phyloP scores from a whole-genome alignment of 2,888 invertebrate species.

The Cosmorhoe ocellata region DNA sequence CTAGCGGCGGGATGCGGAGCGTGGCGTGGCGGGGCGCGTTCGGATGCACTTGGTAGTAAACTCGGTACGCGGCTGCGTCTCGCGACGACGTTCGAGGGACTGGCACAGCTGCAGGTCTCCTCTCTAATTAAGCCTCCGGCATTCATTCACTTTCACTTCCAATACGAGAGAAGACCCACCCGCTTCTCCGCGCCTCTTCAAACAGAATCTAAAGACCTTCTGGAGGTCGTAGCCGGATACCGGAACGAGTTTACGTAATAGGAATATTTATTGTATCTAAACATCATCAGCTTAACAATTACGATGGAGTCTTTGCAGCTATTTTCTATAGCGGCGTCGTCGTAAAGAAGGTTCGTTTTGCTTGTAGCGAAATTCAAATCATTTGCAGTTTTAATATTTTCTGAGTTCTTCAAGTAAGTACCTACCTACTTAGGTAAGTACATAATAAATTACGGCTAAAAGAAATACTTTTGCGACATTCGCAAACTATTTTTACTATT shows the following conservation, averaged over 20 bases:
- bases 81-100: conserved; percentile 73
- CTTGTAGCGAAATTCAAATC: no score
- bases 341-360: no score
- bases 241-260: conserved; percentile 57
- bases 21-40: conserved; percentile 33
- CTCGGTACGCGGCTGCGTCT: conserved; percentile 59
- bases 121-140: conserved; percentile 81
- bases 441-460: no score
- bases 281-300: conserved; percentile 16
- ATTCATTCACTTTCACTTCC: conserved; percentile 83
- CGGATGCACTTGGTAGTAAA: conserved; percentile 34
- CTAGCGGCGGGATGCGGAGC: conserved; percentile 34
- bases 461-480: no score
- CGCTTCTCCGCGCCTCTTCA: conserved; percentile 63
- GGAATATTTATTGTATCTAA: conserved; percentile 39
- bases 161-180: conserved; percentile 73
- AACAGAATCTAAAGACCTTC: conserved; percentile 70
- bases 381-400: no score
- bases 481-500: no score
- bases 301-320: not conserved
- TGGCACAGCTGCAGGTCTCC: conserved; percentile 73
- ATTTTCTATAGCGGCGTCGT: conserved; percentile 1
- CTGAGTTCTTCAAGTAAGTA: no score
- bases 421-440: no score
- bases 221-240: conserved; percentile 76